Evolutionary conservation across 2,797 vertebrate species (phyloP), one percentile per base, ranked within the genome.

Genomic region (Halcyon leucocephala): DNA sequence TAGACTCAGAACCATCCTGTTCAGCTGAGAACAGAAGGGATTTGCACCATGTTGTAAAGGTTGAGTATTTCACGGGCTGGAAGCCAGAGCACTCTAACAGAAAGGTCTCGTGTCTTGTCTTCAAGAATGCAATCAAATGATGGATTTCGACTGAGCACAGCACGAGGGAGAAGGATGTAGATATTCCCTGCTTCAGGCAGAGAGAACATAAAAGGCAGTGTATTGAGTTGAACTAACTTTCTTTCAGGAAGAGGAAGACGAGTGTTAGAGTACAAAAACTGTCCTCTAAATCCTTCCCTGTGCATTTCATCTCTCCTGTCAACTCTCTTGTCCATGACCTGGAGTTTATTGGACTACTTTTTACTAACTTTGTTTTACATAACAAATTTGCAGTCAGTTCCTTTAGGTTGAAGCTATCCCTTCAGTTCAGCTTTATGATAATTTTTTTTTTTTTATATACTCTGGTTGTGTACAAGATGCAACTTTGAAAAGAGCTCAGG

Each of bases 381-480:
- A 15, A 51, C 28, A 28, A 28, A 16, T 44, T 64, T 83, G 29
- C 33, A 61, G 12, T 94, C 82, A 61, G 64, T 91, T 77, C 67
- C 78, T 82, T 81, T 93, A 95, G 73, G 71, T 81, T 90, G 89
- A 88, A 94, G 83, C 86, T 92, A 82, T 66, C 46, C 25, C 54
- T 82, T 94, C 70, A 26, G 33, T 77, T 95, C 89, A 89, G 62
- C 85, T 96, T 91, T 65, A 85, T 93, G 85, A 42, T 84, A 35
- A n/a, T 79, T 93, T 82, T 67, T 89, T 86, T 96, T 94, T 86
- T 86, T 96, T 93, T n/a, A n/a, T 72, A 58, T 70, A 85, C 51
- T 51, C 58, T 35, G 28, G 77, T 95, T 94, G 71, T 28, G 12
- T 93, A 69, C n/a, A 20, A 73, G 90, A 84, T 55, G 33, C 58